Base-by-base conservation (phyloP, 2,113 vertebrate genomes). In the Passer montanus region DNA sequence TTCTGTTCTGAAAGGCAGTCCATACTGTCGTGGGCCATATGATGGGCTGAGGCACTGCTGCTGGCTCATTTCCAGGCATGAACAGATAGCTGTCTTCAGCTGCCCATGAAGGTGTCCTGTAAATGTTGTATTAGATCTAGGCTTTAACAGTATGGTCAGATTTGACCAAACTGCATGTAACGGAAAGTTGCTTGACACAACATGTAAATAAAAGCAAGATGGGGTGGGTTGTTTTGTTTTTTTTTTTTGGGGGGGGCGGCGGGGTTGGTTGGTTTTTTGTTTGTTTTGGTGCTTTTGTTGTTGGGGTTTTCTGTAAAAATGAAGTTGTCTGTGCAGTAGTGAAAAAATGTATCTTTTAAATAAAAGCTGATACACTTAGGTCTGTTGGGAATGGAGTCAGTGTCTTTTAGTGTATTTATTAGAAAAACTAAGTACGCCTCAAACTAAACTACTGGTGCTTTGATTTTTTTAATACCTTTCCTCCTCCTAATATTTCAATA, bases 1-100 rank as follows among this genome's bases (percentile, higher is more conserved):
- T 76, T 80, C 10, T 67, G 70, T 15, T 50, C 44, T 72, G 56
- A 83, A 55, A 83, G 23, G 43, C 53, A 43, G 43, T 43, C 39
- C 11, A 2, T 55, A 20, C 24, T 62, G 43, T 18, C 0, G 0
- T 58, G 43, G 60, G 17, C 59, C 33, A 20, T 56, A 14, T 64
- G 28, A 49, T 82, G 64, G 37, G 31, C 55, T 53, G 50, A 67
- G 82, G 43, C 55, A 60, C 20, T 56, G 49, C 66, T 78, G 60
- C 66, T 78, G 60, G 14, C 83, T 70, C 10, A 1, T 62, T 66
- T 62, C 64, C 60, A 75, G 78, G 27, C n/a, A 39, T 59, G 55
- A 37, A 35, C 4, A 7, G 44, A 22, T 46, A 67, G 28, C 26
- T 86, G 63, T 44, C 30, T 95, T 85, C 72, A 64, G 26, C 66